These are phyloP conservation scores for Solenopsis fugax DNA, from an alignment of 1,140 invertebrate species.

Conservation along the genomic window DNA sequence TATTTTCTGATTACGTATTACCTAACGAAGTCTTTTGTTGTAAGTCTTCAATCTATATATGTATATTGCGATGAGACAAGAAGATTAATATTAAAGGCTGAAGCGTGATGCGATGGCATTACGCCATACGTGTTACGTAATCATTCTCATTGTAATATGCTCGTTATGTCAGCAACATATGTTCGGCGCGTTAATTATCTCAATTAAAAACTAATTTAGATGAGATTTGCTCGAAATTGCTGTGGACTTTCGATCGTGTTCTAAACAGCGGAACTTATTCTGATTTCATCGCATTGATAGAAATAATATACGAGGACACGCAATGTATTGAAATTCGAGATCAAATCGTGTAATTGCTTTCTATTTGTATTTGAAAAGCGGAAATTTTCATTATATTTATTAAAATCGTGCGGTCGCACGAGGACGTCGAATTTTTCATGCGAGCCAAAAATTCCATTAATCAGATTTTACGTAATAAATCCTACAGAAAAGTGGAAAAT, in stretches of 20 bases:
- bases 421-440: neutral
- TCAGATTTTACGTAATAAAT: constrained; percentile 1
- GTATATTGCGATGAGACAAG: constrained; percentile 14
- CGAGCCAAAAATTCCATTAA: neutral
- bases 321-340: neutral
- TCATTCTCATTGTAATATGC: constrained; percentile 22
- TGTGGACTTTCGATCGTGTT: constrained; percentile 7
- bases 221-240: constrained; percentile 49
- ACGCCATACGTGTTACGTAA: constrained; percentile 36
- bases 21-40: constrained; percentile 34
- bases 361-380: neutral
- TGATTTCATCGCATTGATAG: neutral
- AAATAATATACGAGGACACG: constrained; percentile 10
- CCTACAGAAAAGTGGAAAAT: neutral
- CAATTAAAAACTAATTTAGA: constrained; percentile 62
- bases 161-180: constrained; percentile 29
- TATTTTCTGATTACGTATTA: constrained; percentile 27
- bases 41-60: neutral
- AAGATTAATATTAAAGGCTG: constrained; percentile 40
- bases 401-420: neutral
- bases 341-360: neutral
- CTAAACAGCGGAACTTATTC: constrained; percentile 24
- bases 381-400: neutral
- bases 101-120: constrained; percentile 18
- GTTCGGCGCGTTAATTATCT: constrained; percentile 41